Conservation (phyloP, 1,140 invertebrate species). For the Belonocnema kinseyi region DNA sequence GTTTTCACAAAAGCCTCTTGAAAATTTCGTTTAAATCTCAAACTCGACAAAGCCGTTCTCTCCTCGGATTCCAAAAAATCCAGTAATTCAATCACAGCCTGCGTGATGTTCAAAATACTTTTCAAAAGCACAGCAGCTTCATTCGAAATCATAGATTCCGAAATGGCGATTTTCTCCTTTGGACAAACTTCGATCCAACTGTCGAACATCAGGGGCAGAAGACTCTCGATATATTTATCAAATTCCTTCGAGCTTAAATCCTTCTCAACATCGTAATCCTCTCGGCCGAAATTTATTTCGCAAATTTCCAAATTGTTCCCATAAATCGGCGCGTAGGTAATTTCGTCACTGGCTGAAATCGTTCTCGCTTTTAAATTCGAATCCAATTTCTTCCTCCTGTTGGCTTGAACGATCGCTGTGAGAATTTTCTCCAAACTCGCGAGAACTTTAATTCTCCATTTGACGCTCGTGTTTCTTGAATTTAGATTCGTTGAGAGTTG, state of each 20-base stretch:
- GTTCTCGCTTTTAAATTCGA: conserved; percentile 37
- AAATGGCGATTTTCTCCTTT: conserved; percentile 56
- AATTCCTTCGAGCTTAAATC: conserved; percentile 53
- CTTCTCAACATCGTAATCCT: conserved; percentile 37
- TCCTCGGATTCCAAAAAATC: conserved; percentile 67
- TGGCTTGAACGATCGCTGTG: conserved; percentile 64
- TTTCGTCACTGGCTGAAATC: conserved; percentile 41
- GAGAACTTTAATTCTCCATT: conserved; percentile 86
- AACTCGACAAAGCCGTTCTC: conserved; percentile 59
- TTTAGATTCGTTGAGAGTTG: conserved; percentile 80
- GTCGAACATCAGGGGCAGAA: conserved; percentile 84
- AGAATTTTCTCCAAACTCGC: conserved; percentile 80
- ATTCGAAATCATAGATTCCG: conserved; percentile 50
- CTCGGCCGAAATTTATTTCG: conserved; percentile 53
- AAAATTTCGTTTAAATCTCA: conserved; percentile 75
- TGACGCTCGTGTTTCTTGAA: conserved; percentile 82
- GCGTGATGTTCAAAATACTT: conserved; percentile 77
- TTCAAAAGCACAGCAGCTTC: conserved; percentile 78
- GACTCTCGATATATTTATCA: conserved; percentile 76
- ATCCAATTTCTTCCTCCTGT: conserved; percentile 39
- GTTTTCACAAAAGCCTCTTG: conserved; percentile 72
- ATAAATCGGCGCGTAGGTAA: conserved; percentile 53
- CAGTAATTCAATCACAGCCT: conserved; percentile 76
- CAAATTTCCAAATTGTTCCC: conserved; percentile 42
- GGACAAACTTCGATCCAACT: conserved; percentile 84